Base-by-base conservation (phyloP, 2,797 vertebrate species). In the Tadarida brasiliensis region DNA sequence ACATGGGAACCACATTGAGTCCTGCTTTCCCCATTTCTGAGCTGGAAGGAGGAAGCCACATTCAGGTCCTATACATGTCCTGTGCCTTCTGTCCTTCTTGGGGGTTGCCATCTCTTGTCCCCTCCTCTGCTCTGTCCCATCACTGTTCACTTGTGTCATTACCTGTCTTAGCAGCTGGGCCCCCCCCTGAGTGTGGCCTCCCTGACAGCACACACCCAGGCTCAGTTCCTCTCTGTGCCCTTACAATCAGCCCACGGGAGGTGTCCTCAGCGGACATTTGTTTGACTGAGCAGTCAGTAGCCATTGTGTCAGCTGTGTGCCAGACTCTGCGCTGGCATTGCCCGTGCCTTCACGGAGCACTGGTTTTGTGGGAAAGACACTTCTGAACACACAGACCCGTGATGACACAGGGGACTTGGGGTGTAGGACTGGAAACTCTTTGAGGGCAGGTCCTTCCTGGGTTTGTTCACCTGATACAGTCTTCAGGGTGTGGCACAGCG, bases 1-100 rank as follows among this genome's bases (percentile, higher is more conserved):
- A 30, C 35, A 0, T 4, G 24, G 81, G 35, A 87, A 47, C 22
- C 68, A 30, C 24, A 4, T 63, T 63, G 67, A 74, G 47, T 74
- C 71, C 73, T 11, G 16, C 82, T 86, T 94, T 91, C 22, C 22
- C 71, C 57, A 88, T 90, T 86, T 88, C 56, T 80, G 51, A 89
- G 59, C 16, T 39, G 11, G 63, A 87, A 80, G 39, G 68, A 86
- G 51, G 65, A 96, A 91, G 61, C 70, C 56, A 82, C 80, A 61
- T 56, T 44, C 77, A 30, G 51, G 49, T 73, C 47, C 10, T 8
- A 65, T 56, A 33, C 3, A 16, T 3, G 17, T 78, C 67, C 35
- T 95, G 49, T 91, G 82, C n/a, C 49, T 84, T 88, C 61, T 7
- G 8, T 65, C 73, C 47, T 73, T 59, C 47, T 93, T 82, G 54